These are phyloP conservation scores for Lutjanus erythropterus DNA, from an alignment of 2,113 vertebrate genomes.

Conservation along the genomic window DNA sequence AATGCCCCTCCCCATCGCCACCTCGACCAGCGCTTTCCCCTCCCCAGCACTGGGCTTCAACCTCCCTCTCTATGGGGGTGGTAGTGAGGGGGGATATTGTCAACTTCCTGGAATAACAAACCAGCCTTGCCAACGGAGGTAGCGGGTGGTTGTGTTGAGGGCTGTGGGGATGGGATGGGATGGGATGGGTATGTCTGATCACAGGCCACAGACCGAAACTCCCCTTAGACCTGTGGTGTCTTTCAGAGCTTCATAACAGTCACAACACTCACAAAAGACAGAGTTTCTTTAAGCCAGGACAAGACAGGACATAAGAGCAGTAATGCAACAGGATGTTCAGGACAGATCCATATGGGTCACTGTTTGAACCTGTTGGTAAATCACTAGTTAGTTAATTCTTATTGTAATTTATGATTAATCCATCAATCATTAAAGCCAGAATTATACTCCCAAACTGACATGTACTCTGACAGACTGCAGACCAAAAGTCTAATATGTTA, in stretches of 20 bases:
- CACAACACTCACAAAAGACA: constrained; percentile 43
- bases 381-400: not conserved
- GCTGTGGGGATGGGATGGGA: constrained; percentile 9
- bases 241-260: constrained; percentile 53
- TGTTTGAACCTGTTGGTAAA: not conserved
- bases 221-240: constrained; percentile 57
- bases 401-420: not conserved
- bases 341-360: not conserved
- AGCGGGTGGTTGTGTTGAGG: constrained; percentile 25
- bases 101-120: constrained; percentile 79
- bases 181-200: constrained; percentile 60
- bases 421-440: too few species aligned
- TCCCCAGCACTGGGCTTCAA: constrained; percentile 26
- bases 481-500: too few species aligned
- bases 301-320: not conserved
- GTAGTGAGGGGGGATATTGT: constrained; percentile 38
- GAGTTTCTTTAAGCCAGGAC: constrained; percentile 31
- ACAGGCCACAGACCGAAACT: constrained; percentile 53
- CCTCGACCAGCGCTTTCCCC: constrained; percentile 34
- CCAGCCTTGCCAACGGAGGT: constrained; percentile 67
- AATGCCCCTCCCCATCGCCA: not conserved
- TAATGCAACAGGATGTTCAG: constrained; percentile 26
- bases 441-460: too few species aligned
- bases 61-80: constrained; percentile 3
- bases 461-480: too few species aligned